Conservation (phyloP, 2,113 vertebrate genomes). For the Potamarius usumacintae region DNA sequence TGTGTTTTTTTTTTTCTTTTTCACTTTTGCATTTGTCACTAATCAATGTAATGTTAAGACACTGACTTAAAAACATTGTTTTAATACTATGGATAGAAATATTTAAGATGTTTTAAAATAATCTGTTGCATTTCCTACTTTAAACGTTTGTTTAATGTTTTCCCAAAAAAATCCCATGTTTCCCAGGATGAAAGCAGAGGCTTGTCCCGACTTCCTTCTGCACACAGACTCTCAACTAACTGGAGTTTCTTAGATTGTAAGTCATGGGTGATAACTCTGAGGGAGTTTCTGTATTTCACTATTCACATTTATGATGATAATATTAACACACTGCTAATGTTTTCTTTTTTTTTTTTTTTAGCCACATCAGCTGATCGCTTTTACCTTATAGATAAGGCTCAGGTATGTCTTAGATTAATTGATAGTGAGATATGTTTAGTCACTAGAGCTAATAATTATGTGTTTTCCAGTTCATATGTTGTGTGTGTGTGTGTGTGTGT, state of each 20-base stretch:
- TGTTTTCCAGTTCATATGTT: neutral
- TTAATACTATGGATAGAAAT: neutral
- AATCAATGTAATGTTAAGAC: neutral
- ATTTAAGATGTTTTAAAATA: neutral
- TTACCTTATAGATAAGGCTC: constrained; percentile 97
- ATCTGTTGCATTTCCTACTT: neutral
- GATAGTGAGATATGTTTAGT: neutral
- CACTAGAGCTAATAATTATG: neutral
- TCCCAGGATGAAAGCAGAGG: constrained; percentile 77
- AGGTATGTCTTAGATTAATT: constrained; percentile 72
- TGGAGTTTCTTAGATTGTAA: constrained; percentile 99
- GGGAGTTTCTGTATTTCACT: neutral
- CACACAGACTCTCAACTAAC: constrained; percentile 87
- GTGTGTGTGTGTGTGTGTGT: constrained; percentile 20
- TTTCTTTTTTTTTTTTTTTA: constrained; percentile 64
- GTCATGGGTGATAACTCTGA: constrained; percentile 41
- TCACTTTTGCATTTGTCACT: neutral
- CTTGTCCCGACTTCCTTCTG: constrained; percentile 77
- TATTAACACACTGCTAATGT: neutral
- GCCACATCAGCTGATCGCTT: constrained; percentile 96
- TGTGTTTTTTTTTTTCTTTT: neutral
- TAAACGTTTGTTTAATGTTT: neutral
- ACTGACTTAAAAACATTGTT: neutral
- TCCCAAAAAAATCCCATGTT: neutral
- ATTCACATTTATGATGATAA: neutral